phyloP scores from a whole-genome alignment of 2,797 vertebrate species.

The Iguana delicatissima region DNA sequence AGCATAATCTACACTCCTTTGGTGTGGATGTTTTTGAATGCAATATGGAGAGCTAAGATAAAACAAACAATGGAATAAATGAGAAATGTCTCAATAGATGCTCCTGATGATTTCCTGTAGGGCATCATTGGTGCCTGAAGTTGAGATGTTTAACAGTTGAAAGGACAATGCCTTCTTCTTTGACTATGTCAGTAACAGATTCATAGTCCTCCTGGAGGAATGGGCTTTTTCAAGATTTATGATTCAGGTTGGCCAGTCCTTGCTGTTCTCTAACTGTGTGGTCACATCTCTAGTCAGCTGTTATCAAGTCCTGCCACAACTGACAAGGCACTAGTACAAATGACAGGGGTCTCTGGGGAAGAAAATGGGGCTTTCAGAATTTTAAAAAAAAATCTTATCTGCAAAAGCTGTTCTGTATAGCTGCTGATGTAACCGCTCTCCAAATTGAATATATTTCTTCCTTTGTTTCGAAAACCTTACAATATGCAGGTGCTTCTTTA shows the following conservation, averaged over 20 bases:
- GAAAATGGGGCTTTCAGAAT: constrained; percentile 70
- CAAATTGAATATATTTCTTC: constrained; percentile 69
- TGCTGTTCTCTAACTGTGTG: constrained; percentile 66
- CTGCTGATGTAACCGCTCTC: constrained; percentile 72
- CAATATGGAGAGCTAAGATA: constrained; percentile 66
- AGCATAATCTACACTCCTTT: constrained; percentile 63
- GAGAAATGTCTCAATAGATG: constrained; percentile 64
- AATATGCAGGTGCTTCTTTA: constrained; percentile 17
- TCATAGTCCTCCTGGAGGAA: constrained; percentile 36
- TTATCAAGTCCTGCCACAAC: constrained; percentile 69
- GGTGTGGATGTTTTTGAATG: constrained; percentile 54
- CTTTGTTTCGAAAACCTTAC: constrained; percentile 58
- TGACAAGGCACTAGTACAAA: constrained; percentile 67
- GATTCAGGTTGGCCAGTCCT: constrained; percentile 60
- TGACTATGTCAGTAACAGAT: constrained; percentile 64
- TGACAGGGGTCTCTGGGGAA: constrained; percentile 65
- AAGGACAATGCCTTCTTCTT: constrained; percentile 61
- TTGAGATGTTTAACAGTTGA: constrained; percentile 61
- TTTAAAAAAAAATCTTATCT: constrained; percentile 68
- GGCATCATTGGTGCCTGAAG: constrained; percentile 63
- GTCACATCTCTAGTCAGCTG: constrained; percentile 72
- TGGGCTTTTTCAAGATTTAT: constrained; percentile 62
- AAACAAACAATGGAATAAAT: constrained; percentile 66
- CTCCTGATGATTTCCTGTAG: constrained; percentile 23
- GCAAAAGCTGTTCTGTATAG: constrained; percentile 74